Base-by-base conservation (phyloP, 2,888 invertebrate genomes). In the Drosophila prolongata region DNA sequence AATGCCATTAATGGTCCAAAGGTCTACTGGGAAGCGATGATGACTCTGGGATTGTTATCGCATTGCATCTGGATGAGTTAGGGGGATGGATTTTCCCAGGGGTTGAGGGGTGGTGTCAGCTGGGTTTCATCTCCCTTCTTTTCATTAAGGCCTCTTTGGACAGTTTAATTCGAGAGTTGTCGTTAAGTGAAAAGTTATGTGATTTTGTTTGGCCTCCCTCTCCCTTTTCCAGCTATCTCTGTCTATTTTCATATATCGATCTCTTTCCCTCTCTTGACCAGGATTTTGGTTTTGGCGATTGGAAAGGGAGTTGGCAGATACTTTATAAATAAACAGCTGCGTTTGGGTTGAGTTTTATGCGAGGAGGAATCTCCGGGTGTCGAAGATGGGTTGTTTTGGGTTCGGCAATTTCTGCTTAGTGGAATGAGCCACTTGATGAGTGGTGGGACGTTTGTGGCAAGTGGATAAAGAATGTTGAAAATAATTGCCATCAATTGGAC, bases 171-270 rank as follows among this genome's bases (percentile, higher is more conserved):
- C 87, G 87, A 76, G 85, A 64, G 73, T 77, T 62, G 76, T 69
- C 77, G 87, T 78, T 89, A 89, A 83, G 89, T 83, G 89, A 79
- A 86, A 83, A 87, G 89, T 89, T 87, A 87, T 83, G 83, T 84
- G 83, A 86, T 82, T 47, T 70, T 56, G 37, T 53, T 74, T 53
- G 55, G 52, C 37, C 67, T 61, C n/a, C 60, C n/a, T 43, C 37
- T 38, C 11, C 42, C 60, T 37, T 34, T 30, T 13, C 38, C 58
- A 16, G 49, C 49, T 6, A 35, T 35, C 49, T 35, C 16, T 49
- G 11, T 49, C 49, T 35, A 35, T 19, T 35, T 19, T 4, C 11
- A 6, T 19, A 8, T 19, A 35, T 35, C 49, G 49, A 49, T 67
- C 38, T 54, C 56, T 40, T 24, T 42, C 10, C 42, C 37, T 27